Base-by-base conservation (phyloP, 2,888 invertebrate species). In the Psylliodes chrysocephalus region DNA sequence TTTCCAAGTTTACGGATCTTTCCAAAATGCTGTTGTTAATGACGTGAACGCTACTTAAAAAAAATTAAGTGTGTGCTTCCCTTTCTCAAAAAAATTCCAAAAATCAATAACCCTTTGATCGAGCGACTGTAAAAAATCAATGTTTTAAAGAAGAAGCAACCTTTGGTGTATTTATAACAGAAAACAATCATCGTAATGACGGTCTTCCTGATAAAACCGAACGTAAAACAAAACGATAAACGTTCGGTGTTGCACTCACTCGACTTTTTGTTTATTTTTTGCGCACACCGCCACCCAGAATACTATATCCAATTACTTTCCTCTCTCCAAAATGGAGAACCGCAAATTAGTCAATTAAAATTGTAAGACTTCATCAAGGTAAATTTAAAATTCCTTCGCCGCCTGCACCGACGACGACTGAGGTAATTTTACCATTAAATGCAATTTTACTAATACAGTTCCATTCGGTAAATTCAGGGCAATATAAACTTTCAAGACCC, bases 271-370 rank as follows among this genome's bases (percentile, higher is more conserved):
- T 47, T 47, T 47, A 19, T 57, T 47, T 46, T 57, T 38, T 49
- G 38, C 57, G 18, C 7, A 49, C 22, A 57, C 33, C 49, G 57
- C 57, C 57, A 57, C 49, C 57, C 57, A 49, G 57, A 57, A 57
- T 49, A 49, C 54, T 42, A 55, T 44, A 55, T 55, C 55, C 55
- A 55, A 55, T 55, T 55, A 51, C 28, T 42, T 40, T 30, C 49
- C 30, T 47, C 14, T 49, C 28, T 40, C n/a, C n/a, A n/a, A 51
- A 59, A 49, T 35, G 38, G 59, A 59, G 25, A 25, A 59, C 59
- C 49, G 59, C 49, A 59, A 51, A 59, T 59, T 59, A 59, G 49
- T 59, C 40, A 59, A 59, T 59, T 59, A 59, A 49, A 59, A 59
- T 59, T 51, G 38, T 51, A 59, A 59, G 59, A 59, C 49, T 59